Conservation (phyloP, 2,113 vertebrate genomes). For the Laticauda laticaudata region DNA sequence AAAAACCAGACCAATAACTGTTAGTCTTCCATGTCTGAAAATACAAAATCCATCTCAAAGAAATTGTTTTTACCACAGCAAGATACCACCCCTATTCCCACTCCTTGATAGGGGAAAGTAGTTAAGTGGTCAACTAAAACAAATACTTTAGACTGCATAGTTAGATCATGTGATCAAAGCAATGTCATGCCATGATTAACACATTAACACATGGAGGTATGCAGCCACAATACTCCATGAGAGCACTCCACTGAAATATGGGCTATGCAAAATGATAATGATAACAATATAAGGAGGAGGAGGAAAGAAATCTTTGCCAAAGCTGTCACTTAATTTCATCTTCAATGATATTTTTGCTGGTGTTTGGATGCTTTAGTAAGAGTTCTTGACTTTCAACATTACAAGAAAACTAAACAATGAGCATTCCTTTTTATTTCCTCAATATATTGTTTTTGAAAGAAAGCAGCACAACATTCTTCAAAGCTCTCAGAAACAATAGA, state of each 20-base stretch:
- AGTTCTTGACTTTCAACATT: neutral
- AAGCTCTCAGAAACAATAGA: neutral
- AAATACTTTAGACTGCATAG: neutral
- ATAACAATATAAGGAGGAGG: too few species aligned
- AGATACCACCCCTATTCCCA: neutral
- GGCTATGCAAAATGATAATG: neutral
- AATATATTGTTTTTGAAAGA: constrained; percentile 19
- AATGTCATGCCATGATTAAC: neutral
- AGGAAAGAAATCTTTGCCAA: neutral
- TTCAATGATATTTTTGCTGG: neutral
- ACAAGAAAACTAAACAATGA: neutral
- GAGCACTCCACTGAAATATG: neutral
- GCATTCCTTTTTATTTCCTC: neutral
- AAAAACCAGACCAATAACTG: neutral
- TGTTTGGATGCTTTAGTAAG: neutral
- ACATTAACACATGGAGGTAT: neutral
- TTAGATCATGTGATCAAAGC: neutral
- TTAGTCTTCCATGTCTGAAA: neutral
- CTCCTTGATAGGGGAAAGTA: neutral
- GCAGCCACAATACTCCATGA: neutral
- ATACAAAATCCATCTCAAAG: neutral
- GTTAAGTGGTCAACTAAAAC: neutral
- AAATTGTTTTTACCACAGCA: neutral
- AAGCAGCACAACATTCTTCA: constrained; percentile 26
- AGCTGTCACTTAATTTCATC: neutral